Base-by-base conservation (phyloP, 2,888 invertebrate genomes). In the Sesia bembeciformis region DNA sequence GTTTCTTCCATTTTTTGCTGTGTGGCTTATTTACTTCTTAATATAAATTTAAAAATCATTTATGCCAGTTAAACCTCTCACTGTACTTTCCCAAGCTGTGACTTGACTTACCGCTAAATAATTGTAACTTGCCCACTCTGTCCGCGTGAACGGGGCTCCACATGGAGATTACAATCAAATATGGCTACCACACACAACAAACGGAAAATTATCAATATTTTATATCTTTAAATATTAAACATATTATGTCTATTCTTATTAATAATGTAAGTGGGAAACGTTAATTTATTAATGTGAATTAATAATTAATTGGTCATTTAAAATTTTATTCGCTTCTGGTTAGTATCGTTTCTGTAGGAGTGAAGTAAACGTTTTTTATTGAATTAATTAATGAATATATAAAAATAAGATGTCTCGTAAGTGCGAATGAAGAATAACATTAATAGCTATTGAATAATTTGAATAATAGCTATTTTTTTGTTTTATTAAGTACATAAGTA, bases 131-230 rank as follows among this genome's bases (percentile, higher is more conserved):
- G 23, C 1, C 23, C 23, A 23, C 23, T 23, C 23, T 23, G 23
- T 23, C 23, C 2, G 23, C 23, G 1, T 23, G 23, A 23, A 23
- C 23, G 23, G 23, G 23, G 23, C 23, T 23, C 23, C 23, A 23
- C 23, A 23, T 23, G 23, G 23, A 23, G 23, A 4, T 39, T 50
- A 5, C 7, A 8, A 43, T 4, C 8, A 46, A 46, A 8, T 4
- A 8, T 46, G 5, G 46, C 23, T 46, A 46, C 7, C 39, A 57
- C 56, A 51, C 54, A 58, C 51, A 58, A 58, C 56, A 56, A 54
- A 56, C 23, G 43, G 42, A 53, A 54, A 52, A 56, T 54, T 49
- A 6, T 58, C 51, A 43, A 53, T 52, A 46, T 41, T 53, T 51
- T 39, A 53, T 55, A 60, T 58, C 52, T 46, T 8, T 8, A 46